A percentile compares a stretch with the other conserved stretches of the same genome.
Evolutionary conservation across 2,888 invertebrate genomes (phyloP).

Genomic region (Agrilus mali): DNA sequence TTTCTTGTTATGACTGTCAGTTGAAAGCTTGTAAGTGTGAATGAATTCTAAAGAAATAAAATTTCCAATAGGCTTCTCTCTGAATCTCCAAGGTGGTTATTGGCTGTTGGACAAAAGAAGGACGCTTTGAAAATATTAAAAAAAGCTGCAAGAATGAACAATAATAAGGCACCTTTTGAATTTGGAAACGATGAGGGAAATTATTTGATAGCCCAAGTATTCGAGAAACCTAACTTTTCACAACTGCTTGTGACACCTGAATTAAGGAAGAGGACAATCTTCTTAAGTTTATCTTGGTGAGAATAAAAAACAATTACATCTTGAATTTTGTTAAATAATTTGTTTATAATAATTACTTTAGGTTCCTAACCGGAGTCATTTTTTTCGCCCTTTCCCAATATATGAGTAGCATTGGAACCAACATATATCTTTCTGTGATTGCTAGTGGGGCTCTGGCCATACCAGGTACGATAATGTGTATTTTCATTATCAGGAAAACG

Average conservation of each 20-base stretch:
- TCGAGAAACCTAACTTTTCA: constrained; percentile 28
- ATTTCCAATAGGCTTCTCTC: constrained; percentile 33
- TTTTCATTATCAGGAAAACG: constrained; percentile 36
- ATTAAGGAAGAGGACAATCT: constrained; percentile 37
- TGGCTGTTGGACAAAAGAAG: constrained; percentile 40
- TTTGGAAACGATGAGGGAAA: constrained; percentile 19
- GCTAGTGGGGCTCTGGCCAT: constrained; percentile 41
- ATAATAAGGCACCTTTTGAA: constrained; percentile 2
- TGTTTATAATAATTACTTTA: constrained; percentile 21
- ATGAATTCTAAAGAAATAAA: no score
- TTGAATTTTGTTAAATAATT: no score
- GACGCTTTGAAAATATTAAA: constrained; percentile 36
- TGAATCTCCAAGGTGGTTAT: constrained; percentile 51
- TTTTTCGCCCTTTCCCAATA: constrained; percentile 50
- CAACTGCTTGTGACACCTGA: constrained; percentile 38
- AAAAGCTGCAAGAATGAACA: constrained; percentile 27
- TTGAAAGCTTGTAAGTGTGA: no score
- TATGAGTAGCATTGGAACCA: constrained; percentile 39
- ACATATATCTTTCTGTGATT: constrained; percentile 42
- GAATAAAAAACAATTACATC: no score
- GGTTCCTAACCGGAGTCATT: constrained; percentile 44
- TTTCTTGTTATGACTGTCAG: no score
- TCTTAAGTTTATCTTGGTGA: constrained; percentile 45
- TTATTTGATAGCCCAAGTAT: constrained; percentile 19
- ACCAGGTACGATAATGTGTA: constrained; percentile 41